phyloP scores from a whole-genome alignment of 2,797 vertebrate species.

The Cossypha dichroa region DNA sequence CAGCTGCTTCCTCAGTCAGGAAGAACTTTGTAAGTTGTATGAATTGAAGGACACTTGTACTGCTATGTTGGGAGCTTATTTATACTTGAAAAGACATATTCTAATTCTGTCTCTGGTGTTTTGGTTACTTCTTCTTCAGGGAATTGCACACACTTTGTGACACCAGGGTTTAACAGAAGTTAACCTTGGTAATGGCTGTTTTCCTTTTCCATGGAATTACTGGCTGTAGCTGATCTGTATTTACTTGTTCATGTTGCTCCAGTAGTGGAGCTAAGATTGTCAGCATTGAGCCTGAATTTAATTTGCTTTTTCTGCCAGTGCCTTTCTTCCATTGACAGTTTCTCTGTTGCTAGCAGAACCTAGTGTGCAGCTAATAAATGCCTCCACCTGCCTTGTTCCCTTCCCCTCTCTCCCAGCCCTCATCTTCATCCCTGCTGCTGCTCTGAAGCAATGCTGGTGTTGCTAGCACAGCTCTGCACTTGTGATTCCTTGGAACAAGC shows the following conservation, averaged over 20 bases:
- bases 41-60: background rate
- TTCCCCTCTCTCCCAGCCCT: background rate
- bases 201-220: background rate
- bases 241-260: background rate
- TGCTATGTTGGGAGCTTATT: background rate
- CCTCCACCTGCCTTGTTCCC: background rate
- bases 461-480: background rate
- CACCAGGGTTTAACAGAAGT: background rate
- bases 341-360: background rate
- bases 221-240: background rate
- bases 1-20: background rate
- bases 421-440: rapidly evolving
- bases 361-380: background rate
- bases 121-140: background rate
- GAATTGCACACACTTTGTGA: background rate
- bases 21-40: background rate
- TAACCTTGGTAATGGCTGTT: background rate
- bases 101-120: conserved; percentile 16
- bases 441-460: background rate
- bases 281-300: background rate
- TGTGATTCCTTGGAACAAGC: rapidly evolving
- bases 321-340: background rate
- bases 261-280: background rate
- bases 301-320: background rate
- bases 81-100: background rate